Conservation (phyloP, 37 sponge, comb jelly and placozoan genomes). For the Ianthella basta region DNA sequence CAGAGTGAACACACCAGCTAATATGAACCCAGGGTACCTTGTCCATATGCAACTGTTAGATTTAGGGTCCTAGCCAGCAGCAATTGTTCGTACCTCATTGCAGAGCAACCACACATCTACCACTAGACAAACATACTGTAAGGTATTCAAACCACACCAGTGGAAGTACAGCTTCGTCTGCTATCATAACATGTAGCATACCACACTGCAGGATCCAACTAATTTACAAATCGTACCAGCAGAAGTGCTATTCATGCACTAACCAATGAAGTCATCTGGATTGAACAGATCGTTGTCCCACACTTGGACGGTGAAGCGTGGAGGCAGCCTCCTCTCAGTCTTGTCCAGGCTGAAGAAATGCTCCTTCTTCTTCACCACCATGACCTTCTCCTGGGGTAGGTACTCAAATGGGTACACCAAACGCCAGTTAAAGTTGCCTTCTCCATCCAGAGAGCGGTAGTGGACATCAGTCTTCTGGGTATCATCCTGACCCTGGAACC, state of each 20-base stretch:
- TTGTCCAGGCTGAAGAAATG: constrained; percentile 78
- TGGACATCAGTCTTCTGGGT: constrained; percentile 90
- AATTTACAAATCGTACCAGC: no score
- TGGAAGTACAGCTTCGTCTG: no score
- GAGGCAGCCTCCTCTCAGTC: constrained; percentile 56
- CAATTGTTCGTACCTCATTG: no score
- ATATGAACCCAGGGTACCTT: no score
- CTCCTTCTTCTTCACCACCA: constrained; percentile 82
- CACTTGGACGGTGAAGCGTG: constrained; percentile 54
- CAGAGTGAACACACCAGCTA: no score
- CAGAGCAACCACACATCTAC: no score
- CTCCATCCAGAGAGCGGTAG: constrained; percentile 88
- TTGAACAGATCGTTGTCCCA: constrained; percentile 83
- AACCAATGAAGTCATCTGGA: constrained; percentile 76
- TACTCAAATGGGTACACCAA: constrained; percentile 82
- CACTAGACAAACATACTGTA: no score
- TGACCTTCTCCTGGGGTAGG: constrained; percentile 66
- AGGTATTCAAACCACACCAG: no score
- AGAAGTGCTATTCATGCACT: not conserved
- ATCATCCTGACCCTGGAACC: constrained; percentile 69
- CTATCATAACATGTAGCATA: no score
- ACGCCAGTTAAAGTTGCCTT: constrained; percentile 94
- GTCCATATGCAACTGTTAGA: no score
- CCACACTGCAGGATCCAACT: no score
- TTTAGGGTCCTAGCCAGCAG: no score